These are phyloP conservation scores for Zaprionus vittiger DNA, from an alignment of 1,140 invertebrate genomes.

Conservation along the genomic window DNA sequence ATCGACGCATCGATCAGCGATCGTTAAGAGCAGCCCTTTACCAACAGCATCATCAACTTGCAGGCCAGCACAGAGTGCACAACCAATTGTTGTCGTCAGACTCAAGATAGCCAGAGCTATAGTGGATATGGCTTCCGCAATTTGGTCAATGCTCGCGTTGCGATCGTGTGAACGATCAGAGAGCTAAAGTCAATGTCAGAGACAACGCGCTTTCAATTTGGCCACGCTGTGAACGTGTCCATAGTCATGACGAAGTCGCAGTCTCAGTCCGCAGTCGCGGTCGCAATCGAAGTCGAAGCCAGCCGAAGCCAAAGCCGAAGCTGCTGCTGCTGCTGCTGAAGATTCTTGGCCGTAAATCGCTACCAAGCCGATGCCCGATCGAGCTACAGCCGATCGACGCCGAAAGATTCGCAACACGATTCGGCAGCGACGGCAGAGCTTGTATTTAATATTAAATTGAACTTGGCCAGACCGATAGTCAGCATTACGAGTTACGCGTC, in stretches of 20 bases:
- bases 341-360: conserved; percentile 18
- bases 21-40: conserved; percentile 24
- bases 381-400: conserved; percentile 20
- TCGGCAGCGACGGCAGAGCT: conserved; percentile 35
- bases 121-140: conserved; percentile 53
- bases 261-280: neutral
- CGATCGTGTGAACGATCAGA: conserved; percentile 51
- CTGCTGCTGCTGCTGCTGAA: conserved; percentile 62
- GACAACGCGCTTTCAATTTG: conserved; percentile 50
- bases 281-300: conserved; percentile 3
- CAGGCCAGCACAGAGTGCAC: too few species aligned
- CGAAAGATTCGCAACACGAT: conserved; percentile 55
- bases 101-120: conserved; percentile 1
- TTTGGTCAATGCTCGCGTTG: conserved; percentile 42
- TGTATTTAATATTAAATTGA: conserved; percentile 83
- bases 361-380: conserved; percentile 10
- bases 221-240: conserved; percentile 62
- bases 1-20: neutral
- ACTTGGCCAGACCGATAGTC: conserved; percentile 70
- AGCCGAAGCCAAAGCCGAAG: conserved; percentile 13
- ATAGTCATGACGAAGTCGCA: conserved; percentile 53
- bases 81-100: neutral
- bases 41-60: neutral
- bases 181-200: conserved; percentile 68
- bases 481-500: conserved; percentile 76